Percentiles rank a stretch among this genome's conserved stretches.
Conservation (phyloP, 2,113 vertebrate genomes). For the Tyrannus savana region DNA sequence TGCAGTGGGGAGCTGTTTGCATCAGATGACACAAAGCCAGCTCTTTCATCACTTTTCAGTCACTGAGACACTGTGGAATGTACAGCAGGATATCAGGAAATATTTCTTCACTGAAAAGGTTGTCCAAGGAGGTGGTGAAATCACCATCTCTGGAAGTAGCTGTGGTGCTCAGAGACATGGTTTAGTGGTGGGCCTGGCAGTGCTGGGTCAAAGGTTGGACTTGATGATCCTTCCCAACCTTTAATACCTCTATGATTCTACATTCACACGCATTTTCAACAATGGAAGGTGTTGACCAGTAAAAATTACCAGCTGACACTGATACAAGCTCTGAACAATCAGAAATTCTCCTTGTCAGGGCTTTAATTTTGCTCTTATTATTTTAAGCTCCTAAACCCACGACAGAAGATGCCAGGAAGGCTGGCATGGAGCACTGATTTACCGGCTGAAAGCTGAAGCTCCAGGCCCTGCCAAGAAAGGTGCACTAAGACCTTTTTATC, state of each 20-base stretch:
- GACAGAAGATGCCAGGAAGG: background rate
- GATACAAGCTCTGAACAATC: background rate
- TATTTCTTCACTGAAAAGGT: background rate
- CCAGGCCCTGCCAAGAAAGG: background rate
- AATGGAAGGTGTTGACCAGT: background rate
- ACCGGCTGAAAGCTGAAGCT: background rate
- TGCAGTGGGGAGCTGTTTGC: background rate
- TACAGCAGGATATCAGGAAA: background rate
- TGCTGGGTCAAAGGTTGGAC: background rate
- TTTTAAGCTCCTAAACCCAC: background rate
- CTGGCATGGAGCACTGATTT: background rate
- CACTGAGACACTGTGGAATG: rapidly evolving
- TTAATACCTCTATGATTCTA: background rate
- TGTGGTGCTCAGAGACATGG: background rate
- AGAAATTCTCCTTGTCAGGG: background rate
- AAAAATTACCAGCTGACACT: background rate
- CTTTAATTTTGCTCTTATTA: background rate
- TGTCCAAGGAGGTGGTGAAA: background rate
- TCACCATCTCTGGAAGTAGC: background rate
- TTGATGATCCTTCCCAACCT: background rate
- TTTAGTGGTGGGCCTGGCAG: background rate
- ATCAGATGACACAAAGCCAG: background rate
- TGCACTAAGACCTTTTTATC: background rate
- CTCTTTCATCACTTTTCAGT: background rate
- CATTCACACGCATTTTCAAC: background rate